These are phyloP conservation scores for Drosophila saltans DNA, from an alignment of 1,140 invertebrate species.

Conservation along the genomic window DNA sequence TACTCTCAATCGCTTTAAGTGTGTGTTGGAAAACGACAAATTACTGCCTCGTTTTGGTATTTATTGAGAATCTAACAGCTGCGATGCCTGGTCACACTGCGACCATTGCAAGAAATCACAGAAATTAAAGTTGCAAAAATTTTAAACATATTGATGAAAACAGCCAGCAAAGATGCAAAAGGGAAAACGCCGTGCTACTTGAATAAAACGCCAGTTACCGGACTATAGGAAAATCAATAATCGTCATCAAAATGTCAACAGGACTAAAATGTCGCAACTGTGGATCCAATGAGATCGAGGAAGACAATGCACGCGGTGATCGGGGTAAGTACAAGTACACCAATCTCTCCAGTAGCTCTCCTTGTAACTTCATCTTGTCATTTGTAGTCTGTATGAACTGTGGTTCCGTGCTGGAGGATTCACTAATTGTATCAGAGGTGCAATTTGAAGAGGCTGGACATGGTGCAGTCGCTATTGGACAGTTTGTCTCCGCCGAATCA, in stretches of 20 bases:
- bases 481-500: conserved; percentile 95
- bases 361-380: not conserved
- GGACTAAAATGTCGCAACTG: conserved; percentile 93
- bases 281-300: conserved; percentile 96
- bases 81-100: not conserved
- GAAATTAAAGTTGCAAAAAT: not conserved
- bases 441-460: conserved; percentile 97
- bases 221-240: not conserved
- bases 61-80: not conserved
- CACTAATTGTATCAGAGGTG: conserved; percentile 97
- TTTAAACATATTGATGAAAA: conserved; percentile 23
- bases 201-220: not conserved
- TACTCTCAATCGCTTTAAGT: not conserved
- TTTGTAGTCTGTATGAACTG: conserved; percentile 94
- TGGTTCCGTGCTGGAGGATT: conserved; percentile 97
- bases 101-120: conserved; percentile 6
- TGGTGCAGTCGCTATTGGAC: conserved; percentile 94
- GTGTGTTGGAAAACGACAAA: conserved; percentile 1
- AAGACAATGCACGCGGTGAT: conserved; percentile 95
- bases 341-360: not conserved
- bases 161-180: not conserved
- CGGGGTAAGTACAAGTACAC: conserved; percentile 46
- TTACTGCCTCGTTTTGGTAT: not conserved
- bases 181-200: not conserved
- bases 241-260: conserved; percentile 65